Percentiles rank a stretch among this genome's conserved stretches.
Conservation (phyloP, 2,888 invertebrate species). For the Eilema griseolum region DNA sequence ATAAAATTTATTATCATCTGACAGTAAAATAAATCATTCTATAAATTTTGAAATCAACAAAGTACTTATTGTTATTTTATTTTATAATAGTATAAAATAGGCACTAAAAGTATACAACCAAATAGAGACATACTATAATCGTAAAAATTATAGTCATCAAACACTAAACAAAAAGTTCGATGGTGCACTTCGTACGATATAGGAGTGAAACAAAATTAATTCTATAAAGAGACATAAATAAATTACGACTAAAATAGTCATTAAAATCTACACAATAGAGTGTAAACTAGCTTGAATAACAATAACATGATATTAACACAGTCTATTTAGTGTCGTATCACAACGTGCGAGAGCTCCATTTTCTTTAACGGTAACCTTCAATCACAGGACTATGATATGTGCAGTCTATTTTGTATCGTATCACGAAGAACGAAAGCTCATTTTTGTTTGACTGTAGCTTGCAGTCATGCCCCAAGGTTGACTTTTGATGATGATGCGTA, state of each 20-base stretch:
- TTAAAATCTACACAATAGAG: neutral
- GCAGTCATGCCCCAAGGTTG: neutral
- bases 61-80: neutral
- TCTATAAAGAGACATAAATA: slow-evolving; percentile 1
- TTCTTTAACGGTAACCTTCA: neutral
- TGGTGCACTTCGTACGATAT: neutral
- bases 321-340: neutral
- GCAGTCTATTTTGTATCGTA: neutral
- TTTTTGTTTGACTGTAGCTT: neutral
- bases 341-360: neutral
- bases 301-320: neutral
- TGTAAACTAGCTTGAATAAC: neutral
- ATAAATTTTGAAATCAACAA: neutral
- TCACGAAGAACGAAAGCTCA: neutral
- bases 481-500: neutral
- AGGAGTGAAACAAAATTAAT: neutral
- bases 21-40: neutral
- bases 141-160: neutral
- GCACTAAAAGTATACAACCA: neutral
- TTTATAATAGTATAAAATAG: neutral
- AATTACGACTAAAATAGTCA: slow-evolving; percentile 2
- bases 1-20: neutral
- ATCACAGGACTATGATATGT: neutral
- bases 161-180: neutral
- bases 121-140: neutral